Evolutionary conservation across 1,140 invertebrate species (phyloP), one percentile per base, ranked within the genome.

Genomic region (Vollenhovia emeryi): DNA sequence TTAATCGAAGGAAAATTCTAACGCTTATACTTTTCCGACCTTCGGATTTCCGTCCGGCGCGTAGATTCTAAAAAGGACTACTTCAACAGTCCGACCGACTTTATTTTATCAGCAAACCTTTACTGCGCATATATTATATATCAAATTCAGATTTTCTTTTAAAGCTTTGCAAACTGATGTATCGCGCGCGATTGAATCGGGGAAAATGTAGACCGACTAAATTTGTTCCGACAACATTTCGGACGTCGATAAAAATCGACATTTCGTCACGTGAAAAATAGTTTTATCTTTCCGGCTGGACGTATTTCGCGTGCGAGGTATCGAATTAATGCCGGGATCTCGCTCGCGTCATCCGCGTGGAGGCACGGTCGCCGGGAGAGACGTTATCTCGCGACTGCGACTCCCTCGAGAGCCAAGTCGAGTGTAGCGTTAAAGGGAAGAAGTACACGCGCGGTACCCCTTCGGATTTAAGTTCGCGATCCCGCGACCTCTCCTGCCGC

Each of bases 311-410:
- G 52, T 78, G 43, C 40, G 18, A 36, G 45, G 27, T n/a, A 73
- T 83, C 64, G 78, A 88, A 80, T 88, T 89, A 89, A 89, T 52
- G 33, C n/a, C 86, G 66, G 43, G 48, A 85, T 68, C 85, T 36
- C 33, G 76, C 75, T 89, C 48, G 5, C 87, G 48, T 43, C 52
- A 86, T 71, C 84, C 78, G 62, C 27, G 36, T 74, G 75, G 57
- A 59, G 66, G 59, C 69, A 76, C 59, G 87, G 68, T 76, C 86
- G 87, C 57, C 43, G n/a, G 45, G 64, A 40, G 30, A 83, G 33
- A 62, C 71, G 66, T 89, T 89, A 89, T 89, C 88, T 89, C 66
- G 84, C 84, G 84, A 60, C 43, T 86, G 55, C 60, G 71, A 78
- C 27, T 88, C 84, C 87, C 88, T 27, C 78, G 84, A 55, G 88